Evolutionary conservation across 2,888 invertebrate species (phyloP).

Genomic region (Schizaphis graminum): DNA sequence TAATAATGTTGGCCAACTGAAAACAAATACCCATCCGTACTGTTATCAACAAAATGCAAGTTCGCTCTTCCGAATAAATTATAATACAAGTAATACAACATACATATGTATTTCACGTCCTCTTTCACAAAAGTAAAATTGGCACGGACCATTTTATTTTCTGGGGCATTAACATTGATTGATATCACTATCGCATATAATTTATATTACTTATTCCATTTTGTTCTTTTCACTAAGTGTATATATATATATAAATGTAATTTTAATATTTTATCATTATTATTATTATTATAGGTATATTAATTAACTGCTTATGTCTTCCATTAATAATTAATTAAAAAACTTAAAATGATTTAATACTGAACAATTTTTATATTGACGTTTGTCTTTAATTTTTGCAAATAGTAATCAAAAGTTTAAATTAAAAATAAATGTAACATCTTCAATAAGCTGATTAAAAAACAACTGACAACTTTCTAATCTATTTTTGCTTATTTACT

Average conservation of each 20-base stretch:
- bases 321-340: not conserved
- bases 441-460: not conserved
- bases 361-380: not conserved
- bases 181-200: not conserved
- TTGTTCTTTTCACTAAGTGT: not conserved
- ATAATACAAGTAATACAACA: not conserved
- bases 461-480: not conserved
- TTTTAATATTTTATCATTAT: not conserved
- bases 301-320: not conserved
- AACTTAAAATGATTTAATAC: not conserved
- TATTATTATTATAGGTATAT: not conserved
- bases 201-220: not conserved
- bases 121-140: conserved; percentile 12
- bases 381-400: not conserved
- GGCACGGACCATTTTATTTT: conserved; percentile 24
- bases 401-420: not conserved
- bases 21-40: not conserved
- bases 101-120: conserved; percentile 21
- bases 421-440: not conserved
- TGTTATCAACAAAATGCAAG: not conserved
- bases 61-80: conserved; percentile 25
- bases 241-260: not conserved
- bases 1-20: not conserved
- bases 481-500: not conserved
- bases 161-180: conserved; percentile 46